phyloP scores from a whole-genome alignment of 2,888 invertebrate genomes.

The Leptopilina syphax region DNA sequence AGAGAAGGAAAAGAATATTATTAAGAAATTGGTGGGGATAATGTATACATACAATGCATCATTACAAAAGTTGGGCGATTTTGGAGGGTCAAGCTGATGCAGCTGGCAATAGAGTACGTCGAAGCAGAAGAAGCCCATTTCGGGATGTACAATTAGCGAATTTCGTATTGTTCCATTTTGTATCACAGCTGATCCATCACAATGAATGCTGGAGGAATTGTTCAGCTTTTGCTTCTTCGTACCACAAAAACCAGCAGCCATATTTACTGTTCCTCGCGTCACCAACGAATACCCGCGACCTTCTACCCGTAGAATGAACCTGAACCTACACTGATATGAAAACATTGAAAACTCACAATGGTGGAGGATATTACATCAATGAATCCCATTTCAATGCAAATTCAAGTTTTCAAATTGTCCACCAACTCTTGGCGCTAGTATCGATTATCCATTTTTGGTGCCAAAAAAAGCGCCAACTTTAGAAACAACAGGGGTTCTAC shows the following conservation, averaged over 20 bases:
- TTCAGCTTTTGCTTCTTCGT: constrained; percentile 94
- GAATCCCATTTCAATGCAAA: too few relatives aligned
- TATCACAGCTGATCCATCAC: constrained; percentile 80
- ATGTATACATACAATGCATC: constrained; percentile 91
- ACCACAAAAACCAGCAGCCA: constrained; percentile 95
- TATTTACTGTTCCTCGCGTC: constrained; percentile 72
- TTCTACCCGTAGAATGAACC: too few relatives aligned
- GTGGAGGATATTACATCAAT: too few relatives aligned
- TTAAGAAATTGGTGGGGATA: neutral
- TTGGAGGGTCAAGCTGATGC: constrained; percentile 94
- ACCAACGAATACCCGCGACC: neutral
- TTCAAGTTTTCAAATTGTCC: too few relatives aligned
- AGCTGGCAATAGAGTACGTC: constrained; percentile 97
- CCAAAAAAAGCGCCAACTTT: too few relatives aligned
- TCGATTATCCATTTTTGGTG: too few relatives aligned
- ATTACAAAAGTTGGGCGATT: constrained; percentile 94
- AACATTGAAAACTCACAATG: too few relatives aligned
- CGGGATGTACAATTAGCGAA: constrained; percentile 87
- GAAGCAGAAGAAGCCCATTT: constrained; percentile 99
- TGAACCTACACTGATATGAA: too few relatives aligned
- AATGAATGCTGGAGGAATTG: constrained; percentile 80
- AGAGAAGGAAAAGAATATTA: constrained; percentile 48
- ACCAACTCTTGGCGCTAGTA: too few relatives aligned
- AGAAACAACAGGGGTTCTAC: too few relatives aligned
- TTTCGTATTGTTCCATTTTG: constrained; percentile 77